Evolutionary conservation across 2,113 vertebrate species (phyloP).

Genomic region (Podocnemis expansa): DNA sequence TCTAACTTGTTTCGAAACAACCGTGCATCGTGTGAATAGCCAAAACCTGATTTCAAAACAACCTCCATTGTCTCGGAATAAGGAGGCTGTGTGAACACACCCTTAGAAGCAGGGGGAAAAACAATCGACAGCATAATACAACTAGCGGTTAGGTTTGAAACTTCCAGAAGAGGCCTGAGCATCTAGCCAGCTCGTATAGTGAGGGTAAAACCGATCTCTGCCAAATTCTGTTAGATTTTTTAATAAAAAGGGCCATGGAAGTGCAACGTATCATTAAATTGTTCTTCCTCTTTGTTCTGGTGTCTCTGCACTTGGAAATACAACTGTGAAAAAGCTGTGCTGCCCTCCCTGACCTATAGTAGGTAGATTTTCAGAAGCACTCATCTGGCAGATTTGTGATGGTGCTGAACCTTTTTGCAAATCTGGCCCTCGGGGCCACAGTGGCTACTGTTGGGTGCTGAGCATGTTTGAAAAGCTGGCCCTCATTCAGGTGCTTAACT

Average conservation of each 20-base stretch:
- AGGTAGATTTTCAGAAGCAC: not conserved
- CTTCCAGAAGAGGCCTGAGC: not conserved
- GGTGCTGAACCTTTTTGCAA: no score
- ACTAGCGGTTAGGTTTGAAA: no score
- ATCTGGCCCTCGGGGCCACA: not conserved
- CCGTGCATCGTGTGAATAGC: no score
- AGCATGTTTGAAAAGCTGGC: not conserved
- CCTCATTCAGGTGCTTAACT: no score
- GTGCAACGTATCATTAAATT: not conserved
- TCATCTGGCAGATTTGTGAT: not conserved
- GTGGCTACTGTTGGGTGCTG: no score
- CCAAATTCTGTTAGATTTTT: not conserved
- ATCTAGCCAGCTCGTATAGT: not conserved
- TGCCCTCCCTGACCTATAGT: not conserved
- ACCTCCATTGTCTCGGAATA: no score
- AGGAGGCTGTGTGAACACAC: no score
- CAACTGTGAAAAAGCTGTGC: not conserved
- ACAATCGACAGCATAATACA: no score
- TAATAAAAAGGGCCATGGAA: not conserved
- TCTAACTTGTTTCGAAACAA: no score
- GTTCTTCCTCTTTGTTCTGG: not conserved
- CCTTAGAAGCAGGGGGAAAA: no score
- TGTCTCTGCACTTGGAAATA: not conserved
- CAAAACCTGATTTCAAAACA: no score
- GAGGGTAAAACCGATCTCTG: not conserved